These are phyloP conservation scores for Amblyteles armatorius DNA, from an alignment of 2,888 invertebrate species.

Conservation along the genomic window DNA sequence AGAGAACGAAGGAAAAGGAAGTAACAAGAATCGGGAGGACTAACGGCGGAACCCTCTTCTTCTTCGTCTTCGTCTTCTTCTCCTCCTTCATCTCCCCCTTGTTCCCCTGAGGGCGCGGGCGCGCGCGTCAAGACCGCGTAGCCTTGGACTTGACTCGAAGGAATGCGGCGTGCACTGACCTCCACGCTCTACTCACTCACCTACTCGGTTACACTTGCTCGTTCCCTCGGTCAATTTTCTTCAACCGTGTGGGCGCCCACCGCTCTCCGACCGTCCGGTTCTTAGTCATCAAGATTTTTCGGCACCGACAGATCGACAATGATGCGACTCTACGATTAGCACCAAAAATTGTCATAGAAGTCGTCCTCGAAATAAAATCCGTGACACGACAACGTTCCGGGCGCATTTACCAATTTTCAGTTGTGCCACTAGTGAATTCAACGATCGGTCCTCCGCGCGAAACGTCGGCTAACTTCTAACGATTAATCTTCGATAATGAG, in stretches of 20 bases:
- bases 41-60: constrained; percentile 74
- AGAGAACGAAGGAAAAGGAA: constrained; percentile 50
- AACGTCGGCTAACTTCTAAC: not conserved
- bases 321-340: not conserved
- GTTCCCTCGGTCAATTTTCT: constrained; percentile 69
- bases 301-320: not conserved
- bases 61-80: not conserved
- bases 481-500: constrained; percentile 23
- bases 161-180: constrained; percentile 83
- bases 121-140: constrained; percentile 70
- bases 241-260: constrained; percentile 73
- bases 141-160: constrained; percentile 83
- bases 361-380: not conserved
- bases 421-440: not conserved
- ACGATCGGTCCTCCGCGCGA: not conserved
- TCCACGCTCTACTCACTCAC: constrained; percentile 71
- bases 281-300: constrained; percentile 60
- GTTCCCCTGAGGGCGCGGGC: constrained; percentile 18
- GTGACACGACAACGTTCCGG: not conserved
- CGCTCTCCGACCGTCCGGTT: constrained; percentile 54
- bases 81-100: constrained; percentile 36
- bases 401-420: not conserved
- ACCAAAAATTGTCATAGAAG: not conserved
- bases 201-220: constrained; percentile 68
- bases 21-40: constrained; percentile 66